Conservation (phyloP, 1,140 invertebrate genomes). For the Ridgeia piscesae region DNA sequence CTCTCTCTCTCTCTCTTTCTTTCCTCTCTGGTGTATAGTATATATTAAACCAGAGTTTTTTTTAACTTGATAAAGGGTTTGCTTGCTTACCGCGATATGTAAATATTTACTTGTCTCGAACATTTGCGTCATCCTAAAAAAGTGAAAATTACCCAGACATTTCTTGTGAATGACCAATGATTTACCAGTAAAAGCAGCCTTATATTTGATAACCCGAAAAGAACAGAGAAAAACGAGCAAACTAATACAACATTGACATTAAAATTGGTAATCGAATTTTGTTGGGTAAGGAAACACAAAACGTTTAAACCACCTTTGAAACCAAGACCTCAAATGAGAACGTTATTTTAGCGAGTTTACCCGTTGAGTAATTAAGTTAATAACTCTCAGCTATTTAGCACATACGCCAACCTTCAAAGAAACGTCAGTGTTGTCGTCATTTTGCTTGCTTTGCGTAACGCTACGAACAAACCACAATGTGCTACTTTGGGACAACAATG, state of each 20-base stretch:
- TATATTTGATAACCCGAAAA: neutral
- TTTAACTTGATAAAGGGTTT: no score
- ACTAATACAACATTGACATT: neutral
- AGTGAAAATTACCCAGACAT: neutral
- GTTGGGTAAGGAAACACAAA: neutral
- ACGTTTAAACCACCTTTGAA: neutral
- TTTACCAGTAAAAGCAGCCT: neutral
- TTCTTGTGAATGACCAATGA: neutral
- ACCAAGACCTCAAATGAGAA: neutral
- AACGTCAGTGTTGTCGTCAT: neutral
- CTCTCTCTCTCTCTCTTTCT: no score
- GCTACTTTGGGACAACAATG: neutral
- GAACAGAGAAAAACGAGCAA: neutral
- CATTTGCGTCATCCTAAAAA: neutral
- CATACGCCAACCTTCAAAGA: neutral
- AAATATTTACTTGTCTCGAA: neutral
- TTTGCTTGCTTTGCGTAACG: no score
- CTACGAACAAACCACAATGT: neutral
- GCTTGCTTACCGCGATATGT: no score
- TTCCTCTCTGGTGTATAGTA: no score
- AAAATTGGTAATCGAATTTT: neutral
- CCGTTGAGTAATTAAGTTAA: neutral
- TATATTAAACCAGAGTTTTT: no score
- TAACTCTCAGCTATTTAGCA: neutral
- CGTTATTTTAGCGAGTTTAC: neutral